phyloP scores from a whole-genome alignment of 2,888 invertebrate species.

The Chloroclystis v-ata region DNA sequence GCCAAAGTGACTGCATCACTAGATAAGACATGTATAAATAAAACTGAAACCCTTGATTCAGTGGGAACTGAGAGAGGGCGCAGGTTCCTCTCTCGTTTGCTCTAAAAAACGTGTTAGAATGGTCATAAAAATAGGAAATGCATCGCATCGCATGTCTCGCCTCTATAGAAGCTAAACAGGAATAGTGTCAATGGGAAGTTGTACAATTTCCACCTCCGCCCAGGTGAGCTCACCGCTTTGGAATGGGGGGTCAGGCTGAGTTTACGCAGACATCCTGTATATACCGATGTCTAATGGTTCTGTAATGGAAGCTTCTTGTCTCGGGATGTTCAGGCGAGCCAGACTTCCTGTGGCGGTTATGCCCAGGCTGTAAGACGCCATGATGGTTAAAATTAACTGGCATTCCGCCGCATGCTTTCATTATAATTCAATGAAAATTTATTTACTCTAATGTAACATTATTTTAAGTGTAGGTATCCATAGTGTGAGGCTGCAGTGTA shows the following conservation, averaged over 20 bases:
- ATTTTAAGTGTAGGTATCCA: no score
- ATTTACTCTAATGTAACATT: no score
- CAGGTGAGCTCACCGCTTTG: slow-evolving; percentile 40
- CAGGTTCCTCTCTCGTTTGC: no score
- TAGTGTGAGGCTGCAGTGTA: no score
- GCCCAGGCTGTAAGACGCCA: background rate
- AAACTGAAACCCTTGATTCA: no score
- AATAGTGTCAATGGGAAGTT: slow-evolving; percentile 40
- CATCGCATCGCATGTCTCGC: slow-evolving; percentile 9
- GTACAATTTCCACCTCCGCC: slow-evolving; percentile 40
- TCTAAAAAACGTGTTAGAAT: no score
- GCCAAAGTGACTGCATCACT: no score
- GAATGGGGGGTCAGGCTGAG: slow-evolving; percentile 31
- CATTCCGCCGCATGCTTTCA: no score
- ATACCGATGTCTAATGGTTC: slow-evolving; percentile 14
- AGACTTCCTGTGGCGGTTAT: background rate
- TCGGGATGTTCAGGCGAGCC: slow-evolving; percentile 5
- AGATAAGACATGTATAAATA: no score
- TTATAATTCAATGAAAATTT: no score
- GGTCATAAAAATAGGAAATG: background rate
- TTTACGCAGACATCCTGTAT: slow-evolving; percentile 28
- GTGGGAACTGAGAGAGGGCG: no score
- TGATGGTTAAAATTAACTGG: no score
- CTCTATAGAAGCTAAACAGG: slow-evolving; percentile 27
- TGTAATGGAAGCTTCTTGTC: slow-evolving; percentile 16